Percentiles rank a stretch among this genome's conserved stretches.
These are phyloP conservation scores for Etia nguti DNA, from an alignment of 2,113 vertebrate genomes.

Conservation along the genomic window DNA sequence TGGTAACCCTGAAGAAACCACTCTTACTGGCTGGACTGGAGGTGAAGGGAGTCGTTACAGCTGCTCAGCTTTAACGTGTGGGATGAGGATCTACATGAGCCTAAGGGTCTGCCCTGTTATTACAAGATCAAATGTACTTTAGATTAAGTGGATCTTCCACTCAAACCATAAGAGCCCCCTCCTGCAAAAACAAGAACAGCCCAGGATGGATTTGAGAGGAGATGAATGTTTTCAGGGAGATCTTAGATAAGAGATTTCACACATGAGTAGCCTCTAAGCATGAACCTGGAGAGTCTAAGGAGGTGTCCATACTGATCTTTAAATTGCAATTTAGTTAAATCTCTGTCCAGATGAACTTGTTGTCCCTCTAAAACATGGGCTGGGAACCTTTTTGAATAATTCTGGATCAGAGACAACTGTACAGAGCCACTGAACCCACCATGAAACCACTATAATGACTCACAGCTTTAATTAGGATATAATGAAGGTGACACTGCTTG, in stretches of 20 bases:
- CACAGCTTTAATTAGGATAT: neutral
- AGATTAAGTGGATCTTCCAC: neutral
- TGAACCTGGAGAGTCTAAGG: fast-evolving
- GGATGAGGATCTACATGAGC: conserved; percentile 36
- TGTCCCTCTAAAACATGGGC: fast-evolving
- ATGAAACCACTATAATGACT: neutral
- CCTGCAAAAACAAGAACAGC: neutral
- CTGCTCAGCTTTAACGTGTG: conserved; percentile 26
- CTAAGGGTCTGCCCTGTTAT: conserved; percentile 42
- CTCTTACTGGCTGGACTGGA: neutral
- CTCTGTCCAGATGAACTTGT: neutral
- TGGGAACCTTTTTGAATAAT: neutral
- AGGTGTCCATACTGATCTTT: neutral
- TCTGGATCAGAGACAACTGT: neutral
- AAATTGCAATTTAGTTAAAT: neutral
- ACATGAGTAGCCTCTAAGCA: no score
- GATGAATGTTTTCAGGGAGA: fast-evolving
- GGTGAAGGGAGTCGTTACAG: conserved; percentile 43
- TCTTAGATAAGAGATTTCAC: fast-evolving
- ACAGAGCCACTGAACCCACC: neutral
- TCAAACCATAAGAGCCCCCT: neutral
- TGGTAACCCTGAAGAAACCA: neutral
- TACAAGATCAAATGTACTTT: conserved; percentile 31
- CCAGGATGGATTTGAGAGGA: neutral
- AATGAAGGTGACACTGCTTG: neutral